Conservation (phyloP, 2,888 invertebrate species). For the Philonicus albiceps region DNA sequence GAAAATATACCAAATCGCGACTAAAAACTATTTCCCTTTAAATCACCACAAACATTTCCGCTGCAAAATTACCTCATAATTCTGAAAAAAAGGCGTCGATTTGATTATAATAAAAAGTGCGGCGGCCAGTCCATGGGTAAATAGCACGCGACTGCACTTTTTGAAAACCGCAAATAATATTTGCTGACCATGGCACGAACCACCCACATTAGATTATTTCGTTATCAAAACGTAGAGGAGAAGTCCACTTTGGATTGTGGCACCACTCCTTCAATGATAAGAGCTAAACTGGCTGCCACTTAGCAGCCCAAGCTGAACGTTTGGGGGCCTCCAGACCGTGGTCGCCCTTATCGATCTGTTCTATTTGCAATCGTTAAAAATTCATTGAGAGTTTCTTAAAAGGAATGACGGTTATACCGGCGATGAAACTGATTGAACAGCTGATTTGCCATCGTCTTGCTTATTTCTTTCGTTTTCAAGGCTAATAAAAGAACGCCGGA, state of each 20-base stretch:
- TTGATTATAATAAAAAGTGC: not conserved
- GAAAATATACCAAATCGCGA: not conserved
- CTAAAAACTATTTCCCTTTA: not conserved
- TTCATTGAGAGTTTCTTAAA: not conserved
- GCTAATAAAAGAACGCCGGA: not conserved
- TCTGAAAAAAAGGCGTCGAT: not conserved
- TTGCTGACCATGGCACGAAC: constrained; percentile 4
- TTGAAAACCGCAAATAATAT: constrained; percentile 1
- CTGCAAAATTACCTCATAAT: not conserved
- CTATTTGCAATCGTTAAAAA: constrained; percentile 14
- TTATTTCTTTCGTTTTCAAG: not conserved
- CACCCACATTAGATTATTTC: not conserved
- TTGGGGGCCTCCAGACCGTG: not conserved
- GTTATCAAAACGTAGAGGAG: not conserved
- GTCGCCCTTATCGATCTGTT: not conserved
- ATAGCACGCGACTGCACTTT: constrained; percentile 27
- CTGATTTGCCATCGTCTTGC: not conserved
- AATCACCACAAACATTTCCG: not conserved
- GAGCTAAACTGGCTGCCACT: not conserved
- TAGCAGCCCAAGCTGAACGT: not conserved
- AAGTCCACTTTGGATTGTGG: not conserved
- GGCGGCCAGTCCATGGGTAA: not conserved
- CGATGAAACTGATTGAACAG: constrained; percentile 7
- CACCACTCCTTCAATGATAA: not conserved
- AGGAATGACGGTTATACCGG: not conserved